A percentile compares a stretch with the other conserved stretches of the same genome.
Evolutionary conservation across 2,888 invertebrate species (phyloP).

Genomic region (Prosapia bicincta): DNA sequence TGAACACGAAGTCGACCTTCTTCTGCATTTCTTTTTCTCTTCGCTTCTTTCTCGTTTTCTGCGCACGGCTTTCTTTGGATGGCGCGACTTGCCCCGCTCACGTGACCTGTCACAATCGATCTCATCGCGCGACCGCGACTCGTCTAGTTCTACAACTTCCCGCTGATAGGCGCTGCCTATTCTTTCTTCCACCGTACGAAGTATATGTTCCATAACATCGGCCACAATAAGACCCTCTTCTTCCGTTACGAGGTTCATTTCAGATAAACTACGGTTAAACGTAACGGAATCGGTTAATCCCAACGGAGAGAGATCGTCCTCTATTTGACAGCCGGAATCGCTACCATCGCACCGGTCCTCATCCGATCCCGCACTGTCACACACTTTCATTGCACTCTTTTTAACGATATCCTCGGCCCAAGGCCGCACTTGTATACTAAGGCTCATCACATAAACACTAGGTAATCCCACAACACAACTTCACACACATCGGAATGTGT

Average conservation of each 20-base stretch:
- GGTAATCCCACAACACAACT: background rate
- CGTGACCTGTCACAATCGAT: constrained; percentile 36
- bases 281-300: background rate
- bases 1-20: constrained; percentile 44
- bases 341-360: background rate
- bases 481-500: background rate
- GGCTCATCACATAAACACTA: background rate
- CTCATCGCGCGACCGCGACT: constrained; percentile 40
- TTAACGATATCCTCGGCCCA: background rate
- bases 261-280: background rate
- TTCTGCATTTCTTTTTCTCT: constrained; percentile 44
- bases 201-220: background rate
- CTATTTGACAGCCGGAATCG: background rate
- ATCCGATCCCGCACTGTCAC: background rate
- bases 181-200: background rate
- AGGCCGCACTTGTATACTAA: background rate
- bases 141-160: constrained; percentile 42
- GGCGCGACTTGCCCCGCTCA: constrained; percentile 28
- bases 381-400: background rate
- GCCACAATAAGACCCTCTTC: background rate
- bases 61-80: constrained; percentile 46
- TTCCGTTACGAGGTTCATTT: background rate
- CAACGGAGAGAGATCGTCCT: background rate
- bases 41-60: constrained; percentile 47
- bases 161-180: constrained; percentile 44